Evolutionary conservation across 2,797 vertebrate species (phyloP).

Genomic region (Pseudopleuronectes americanus): DNA sequence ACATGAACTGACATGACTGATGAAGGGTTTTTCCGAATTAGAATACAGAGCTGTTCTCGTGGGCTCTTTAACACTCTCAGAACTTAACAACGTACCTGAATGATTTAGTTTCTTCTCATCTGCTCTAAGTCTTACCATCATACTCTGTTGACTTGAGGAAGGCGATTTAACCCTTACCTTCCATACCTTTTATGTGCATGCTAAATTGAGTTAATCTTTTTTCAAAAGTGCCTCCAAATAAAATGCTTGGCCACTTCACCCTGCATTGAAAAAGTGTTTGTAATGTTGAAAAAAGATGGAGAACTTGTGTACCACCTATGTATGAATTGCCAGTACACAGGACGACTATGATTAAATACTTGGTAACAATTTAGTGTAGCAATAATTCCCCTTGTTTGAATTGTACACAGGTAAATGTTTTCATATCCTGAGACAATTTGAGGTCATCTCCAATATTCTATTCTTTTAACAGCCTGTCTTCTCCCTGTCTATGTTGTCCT

Average conservation of each 20-base stretch:
- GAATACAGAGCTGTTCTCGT: constrained; percentile 54
- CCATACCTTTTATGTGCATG: constrained; percentile 72
- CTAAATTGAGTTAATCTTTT: constrained; percentile 64
- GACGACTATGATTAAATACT: constrained; percentile 70
- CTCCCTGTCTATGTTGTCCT: constrained; percentile 77
- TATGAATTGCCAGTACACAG: constrained; percentile 69
- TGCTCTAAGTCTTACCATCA: constrained; percentile 56
- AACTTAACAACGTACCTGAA: constrained; percentile 50
- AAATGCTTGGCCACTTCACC: constrained; percentile 80
- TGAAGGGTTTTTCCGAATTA: constrained; percentile 48
- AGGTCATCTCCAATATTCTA: constrained; percentile 40
- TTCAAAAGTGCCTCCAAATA: constrained; percentile 87
- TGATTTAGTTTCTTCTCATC: constrained; percentile 35
- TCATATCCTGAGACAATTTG: constrained; percentile 55
- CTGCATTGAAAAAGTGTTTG: constrained; percentile 75
- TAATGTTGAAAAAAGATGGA: constrained; percentile 49
- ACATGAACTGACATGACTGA: constrained; percentile 50
- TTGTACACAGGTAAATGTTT: constrained; percentile 62
- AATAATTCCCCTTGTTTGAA: constrained; percentile 78
- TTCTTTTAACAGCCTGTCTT: constrained; percentile 67
- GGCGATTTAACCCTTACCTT: constrained; percentile 27
- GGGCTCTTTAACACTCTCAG: constrained; percentile 55
- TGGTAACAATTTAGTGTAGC: constrained; percentile 82
- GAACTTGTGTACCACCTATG: constrained; percentile 55
- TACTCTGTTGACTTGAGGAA: constrained; percentile 57